phyloP scores from a whole-genome alignment of 2,888 invertebrate genomes.

The Isotomurus palustris region DNA sequence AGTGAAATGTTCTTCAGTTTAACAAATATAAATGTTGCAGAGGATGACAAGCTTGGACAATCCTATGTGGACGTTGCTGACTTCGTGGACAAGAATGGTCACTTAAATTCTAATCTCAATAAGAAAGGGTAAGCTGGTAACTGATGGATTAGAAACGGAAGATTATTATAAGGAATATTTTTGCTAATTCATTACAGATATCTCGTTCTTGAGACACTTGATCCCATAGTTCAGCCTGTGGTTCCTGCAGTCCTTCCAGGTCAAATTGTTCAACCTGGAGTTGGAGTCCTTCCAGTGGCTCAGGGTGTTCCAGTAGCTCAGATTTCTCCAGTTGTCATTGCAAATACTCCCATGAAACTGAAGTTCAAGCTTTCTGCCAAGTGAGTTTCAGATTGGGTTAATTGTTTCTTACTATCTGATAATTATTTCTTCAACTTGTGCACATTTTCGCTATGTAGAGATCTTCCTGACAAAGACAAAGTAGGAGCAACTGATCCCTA shows the following conservation, averaged over 20 bases:
- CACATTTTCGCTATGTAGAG: constrained; percentile 5
- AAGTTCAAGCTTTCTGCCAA: constrained; percentile 31
- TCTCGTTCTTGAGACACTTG: constrained; percentile 30
- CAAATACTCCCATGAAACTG: constrained; percentile 15
- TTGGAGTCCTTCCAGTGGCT: constrained; percentile 2
- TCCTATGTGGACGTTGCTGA: constrained; percentile 41
- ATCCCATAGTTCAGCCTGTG: constrained; percentile 15
- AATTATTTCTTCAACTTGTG: not conserved
- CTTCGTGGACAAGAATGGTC: constrained; percentile 40
- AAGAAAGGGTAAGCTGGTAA: constrained; percentile 37
- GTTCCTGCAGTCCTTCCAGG: constrained; percentile 1
- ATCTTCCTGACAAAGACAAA: constrained; percentile 35
- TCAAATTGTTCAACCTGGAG: constrained; percentile 7
- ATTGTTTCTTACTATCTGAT: not conserved
- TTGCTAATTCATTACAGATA: constrained; percentile 17
- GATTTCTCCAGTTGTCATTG: too few species aligned
- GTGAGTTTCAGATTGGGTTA: constrained; percentile 3
- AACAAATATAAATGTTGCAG: not conserved
- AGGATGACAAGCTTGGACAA: constrained; percentile 38
- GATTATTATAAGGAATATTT: too few species aligned
- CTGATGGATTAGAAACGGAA: not conserved
- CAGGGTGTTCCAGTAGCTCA: constrained; percentile 8
- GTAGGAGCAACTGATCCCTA: constrained; percentile 30
- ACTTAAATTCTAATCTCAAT: constrained; percentile 34
- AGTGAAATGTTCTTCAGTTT: not conserved